Base-by-base conservation (phyloP, 2,797 vertebrate genomes). In the Kryptopterus vitreolus region DNA sequence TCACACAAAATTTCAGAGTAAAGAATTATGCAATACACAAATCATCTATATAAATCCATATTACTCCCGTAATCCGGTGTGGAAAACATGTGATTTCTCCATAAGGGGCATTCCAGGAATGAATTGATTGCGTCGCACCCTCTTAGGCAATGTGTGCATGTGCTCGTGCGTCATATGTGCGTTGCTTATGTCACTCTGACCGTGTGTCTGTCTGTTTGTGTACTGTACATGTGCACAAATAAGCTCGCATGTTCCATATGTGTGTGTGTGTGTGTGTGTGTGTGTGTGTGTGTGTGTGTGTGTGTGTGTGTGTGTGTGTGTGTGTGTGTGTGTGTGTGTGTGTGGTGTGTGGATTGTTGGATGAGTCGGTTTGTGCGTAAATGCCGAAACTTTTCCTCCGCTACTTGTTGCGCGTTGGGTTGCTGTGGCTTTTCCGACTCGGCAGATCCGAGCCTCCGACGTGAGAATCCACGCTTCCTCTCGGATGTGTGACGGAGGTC, bases 401-500 rank as follows among this genome's bases (percentile, higher is more conserved):
- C 69, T 75, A 88, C 87, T 87, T 89, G 88, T 88, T 87, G 87
- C 84, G 73, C 61, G 81, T 78, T 66, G 52, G 59, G 69, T 68
- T 76, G 38, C 24, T 24, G 4, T 73, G 52, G 53, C 18, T 9
- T 48, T 3, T 33, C 18, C 24, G 52, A 11, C 18, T 53, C 5
- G 8, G 38, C 52, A 15, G n/a, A 20, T 29, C 83, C 6, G 16
- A 88, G 43, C 50, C 55, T 15, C 13, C 24, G 62, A 86, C 86
- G 58, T 86, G 53, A 24, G 6, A 69, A 55, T 8, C 50, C 18
- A 1, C 18, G 16, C 22, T 46, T 78, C 85, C 31, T 65, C 76
- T 35, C 57, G 50, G 66, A 94, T 93, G 93, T 92, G 88, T 91
- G 92, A 93, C 86, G 91, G 91, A 73, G 89, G 85, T 57, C 91